Conservation (phyloP, 2,888 invertebrate genomes). For the Sisyra terminalis region DNA sequence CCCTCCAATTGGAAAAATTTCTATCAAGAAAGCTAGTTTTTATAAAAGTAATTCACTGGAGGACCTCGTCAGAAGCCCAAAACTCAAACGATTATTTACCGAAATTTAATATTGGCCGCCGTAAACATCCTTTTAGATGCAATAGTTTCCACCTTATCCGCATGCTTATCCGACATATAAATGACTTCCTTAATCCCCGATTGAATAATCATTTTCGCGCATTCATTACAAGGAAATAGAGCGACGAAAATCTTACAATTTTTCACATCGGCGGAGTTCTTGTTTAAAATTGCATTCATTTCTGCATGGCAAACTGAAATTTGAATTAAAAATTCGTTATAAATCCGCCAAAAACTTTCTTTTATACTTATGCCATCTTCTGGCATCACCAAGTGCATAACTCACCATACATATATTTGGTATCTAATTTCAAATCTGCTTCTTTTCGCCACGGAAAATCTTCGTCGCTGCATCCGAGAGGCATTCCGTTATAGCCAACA, state of each 20-base stretch:
- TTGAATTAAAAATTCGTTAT: constrained; percentile 8
- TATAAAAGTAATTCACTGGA: too few relatives aligned
- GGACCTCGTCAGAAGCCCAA: too few relatives aligned
- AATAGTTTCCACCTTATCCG: constrained; percentile 42
- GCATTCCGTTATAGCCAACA: constrained; percentile 96
- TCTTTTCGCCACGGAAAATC: constrained; percentile 77
- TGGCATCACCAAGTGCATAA: neutral
- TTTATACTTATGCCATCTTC: neutral
- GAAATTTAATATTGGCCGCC: constrained; percentile 52
- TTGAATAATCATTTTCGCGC: constrained; percentile 93
- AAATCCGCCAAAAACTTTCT: too few relatives aligned
- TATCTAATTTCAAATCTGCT: constrained; percentile 39
- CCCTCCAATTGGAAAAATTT: too few relatives aligned
- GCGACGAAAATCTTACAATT: constrained; percentile 76
- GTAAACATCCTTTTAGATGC: constrained; percentile 75
- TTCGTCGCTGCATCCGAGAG: constrained; percentile 75
- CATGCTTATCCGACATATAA: constrained; percentile 72
- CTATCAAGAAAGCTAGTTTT: too few relatives aligned
- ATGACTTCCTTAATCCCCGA: constrained; percentile 66
- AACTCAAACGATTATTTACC: constrained; percentile 30
- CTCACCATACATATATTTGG: constrained; percentile 75
- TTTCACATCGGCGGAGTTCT: constrained; percentile 59
- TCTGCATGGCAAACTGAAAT: constrained; percentile 91
- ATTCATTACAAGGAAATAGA: constrained; percentile 94
- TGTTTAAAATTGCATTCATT: constrained; percentile 91